These are phyloP conservation scores for Punctoribates punctum DNA, from an alignment of 2,888 invertebrate genomes.

Conservation along the genomic window DNA sequence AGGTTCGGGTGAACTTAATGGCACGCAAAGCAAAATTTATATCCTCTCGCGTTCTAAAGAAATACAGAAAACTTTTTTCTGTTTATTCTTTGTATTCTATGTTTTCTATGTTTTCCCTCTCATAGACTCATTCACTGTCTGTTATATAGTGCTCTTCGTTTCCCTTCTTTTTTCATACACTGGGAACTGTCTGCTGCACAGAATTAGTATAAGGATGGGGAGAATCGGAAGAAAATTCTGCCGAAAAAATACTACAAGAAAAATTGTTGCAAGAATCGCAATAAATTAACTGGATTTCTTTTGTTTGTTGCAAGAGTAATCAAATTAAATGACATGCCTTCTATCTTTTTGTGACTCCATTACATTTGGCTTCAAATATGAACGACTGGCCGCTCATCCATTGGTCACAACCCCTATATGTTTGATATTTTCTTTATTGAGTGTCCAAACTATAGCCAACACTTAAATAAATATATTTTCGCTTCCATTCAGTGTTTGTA, in stretches of 20 bases:
- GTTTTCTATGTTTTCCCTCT: background rate
- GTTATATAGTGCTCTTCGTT: background rate
- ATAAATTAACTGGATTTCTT: slow-evolving; percentile 5
- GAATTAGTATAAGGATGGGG: too few species aligned
- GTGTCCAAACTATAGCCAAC: background rate
- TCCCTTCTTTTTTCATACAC: background rate
- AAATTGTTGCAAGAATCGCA: background rate
- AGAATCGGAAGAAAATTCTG: too few species aligned
- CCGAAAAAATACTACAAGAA: background rate
- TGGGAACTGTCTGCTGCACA: too few species aligned
- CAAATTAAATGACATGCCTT: slow-evolving; percentile 15
- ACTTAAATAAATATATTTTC: background rate
- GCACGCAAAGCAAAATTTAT: slow-evolving; percentile 33
- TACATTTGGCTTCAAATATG: background rate
- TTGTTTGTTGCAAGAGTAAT: slow-evolving; percentile 21
- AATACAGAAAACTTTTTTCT: background rate
- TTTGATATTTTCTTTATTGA: background rate
- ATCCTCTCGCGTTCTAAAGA: slow-evolving; percentile 5
- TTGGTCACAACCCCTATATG: background rate
- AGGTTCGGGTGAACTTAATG: slow-evolving; percentile 24
- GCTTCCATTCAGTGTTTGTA: background rate
- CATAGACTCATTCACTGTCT: background rate
- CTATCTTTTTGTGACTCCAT: slow-evolving; percentile 10
- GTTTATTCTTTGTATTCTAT: background rate
- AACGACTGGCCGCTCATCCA: background rate